Evolutionary conservation across 2,113 vertebrate genomes (phyloP), one percentile per base, ranked within the genome.

Genomic region (Origma solitaria): DNA sequence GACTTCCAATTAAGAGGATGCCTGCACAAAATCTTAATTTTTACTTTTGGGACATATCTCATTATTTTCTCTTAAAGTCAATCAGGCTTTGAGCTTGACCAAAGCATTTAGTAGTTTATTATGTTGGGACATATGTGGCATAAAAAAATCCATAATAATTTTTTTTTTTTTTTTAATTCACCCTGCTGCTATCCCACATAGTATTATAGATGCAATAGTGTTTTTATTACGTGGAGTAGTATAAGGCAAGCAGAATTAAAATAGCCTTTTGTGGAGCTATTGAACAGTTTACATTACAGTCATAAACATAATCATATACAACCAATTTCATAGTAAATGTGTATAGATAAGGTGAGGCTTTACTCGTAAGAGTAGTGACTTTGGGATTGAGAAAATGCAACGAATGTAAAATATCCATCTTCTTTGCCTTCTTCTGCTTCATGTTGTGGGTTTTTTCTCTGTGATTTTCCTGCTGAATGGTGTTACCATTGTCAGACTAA

Each of bases 11-110:
- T 66, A 88, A 61, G 25, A 70, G 12, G 5, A 61, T 73, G 40
- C 19, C 65, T 84, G 15, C 62, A 78, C 56, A 78, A 94, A 88
- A 91, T 56, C 37, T 71, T 71, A 31, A 54, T 91, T 93, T 79
- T 87, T 38, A 51, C 13, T 65, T 86, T 82, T 0, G 0, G 24
- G 45, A 86, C 15, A 64, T 17, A 58, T 30, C 15, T 88, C 23
- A 65, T 50, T 86, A 42, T 95, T 92, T 95, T 86, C 13, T 42
- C 24, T 40, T 65, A 49, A 23, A 79, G 3, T 10, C 15, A 82
- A 44, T 40, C 15, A 78, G 37, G 15, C 10, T 82, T 87, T 82
- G 35, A 80, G 18, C 53, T 73, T 62, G 33, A 72, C 47, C 4
- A 76, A 86, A 66, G 3, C 0, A 1, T 61, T 84, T 84, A 50